Conservation (phyloP, 2,113 vertebrate genomes). For the Prietella phreatophila region DNA sequence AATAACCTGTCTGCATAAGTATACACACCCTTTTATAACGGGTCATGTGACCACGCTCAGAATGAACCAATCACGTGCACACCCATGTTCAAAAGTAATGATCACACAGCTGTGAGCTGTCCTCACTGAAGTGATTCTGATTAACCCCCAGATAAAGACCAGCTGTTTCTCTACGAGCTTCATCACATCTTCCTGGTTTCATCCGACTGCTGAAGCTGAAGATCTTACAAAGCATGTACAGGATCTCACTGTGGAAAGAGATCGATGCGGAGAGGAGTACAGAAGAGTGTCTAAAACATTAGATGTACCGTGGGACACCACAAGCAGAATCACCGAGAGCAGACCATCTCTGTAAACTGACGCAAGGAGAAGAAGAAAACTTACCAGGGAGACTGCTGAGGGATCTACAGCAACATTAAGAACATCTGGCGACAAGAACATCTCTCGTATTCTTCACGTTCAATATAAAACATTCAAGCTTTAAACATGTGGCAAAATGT, state of each 20-base stretch:
- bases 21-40: too few species aligned
- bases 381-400: background rate
- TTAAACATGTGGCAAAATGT: background rate
- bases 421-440: background rate
- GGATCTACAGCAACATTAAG: background rate
- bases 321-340: background rate
- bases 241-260: background rate
- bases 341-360: background rate
- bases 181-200: background rate
- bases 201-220: too few species aligned
- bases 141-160: background rate
- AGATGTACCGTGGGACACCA: background rate
- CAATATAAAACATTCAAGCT: too few species aligned
- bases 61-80: background rate
- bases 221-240: background rate
- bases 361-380: background rate
- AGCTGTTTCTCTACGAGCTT: background rate
- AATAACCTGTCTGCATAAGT: too few species aligned
- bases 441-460: background rate
- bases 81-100: too few species aligned
- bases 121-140: background rate
- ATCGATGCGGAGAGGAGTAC: background rate
- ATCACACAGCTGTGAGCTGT: background rate
- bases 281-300: background rate
- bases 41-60: background rate